Conservation (phyloP, 2,888 invertebrate genomes). For the Oxyteleia sp. region DNA sequence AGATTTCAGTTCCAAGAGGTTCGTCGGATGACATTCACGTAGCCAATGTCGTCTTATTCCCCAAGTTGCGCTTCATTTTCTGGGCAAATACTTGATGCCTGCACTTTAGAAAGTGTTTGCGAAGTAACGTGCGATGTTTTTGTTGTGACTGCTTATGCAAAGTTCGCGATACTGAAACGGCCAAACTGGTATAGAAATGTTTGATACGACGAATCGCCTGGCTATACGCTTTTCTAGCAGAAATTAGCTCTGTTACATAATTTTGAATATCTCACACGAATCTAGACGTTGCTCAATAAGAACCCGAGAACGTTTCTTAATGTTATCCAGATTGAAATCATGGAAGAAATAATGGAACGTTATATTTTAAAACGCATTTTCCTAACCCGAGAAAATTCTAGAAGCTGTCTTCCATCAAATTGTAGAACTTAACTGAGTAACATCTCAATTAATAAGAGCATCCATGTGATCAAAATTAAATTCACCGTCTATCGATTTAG, state of each 20-base stretch:
- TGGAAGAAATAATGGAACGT: background rate
- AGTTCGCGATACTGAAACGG: background rate
- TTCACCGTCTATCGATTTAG: too few species aligned
- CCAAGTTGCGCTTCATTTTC: background rate
- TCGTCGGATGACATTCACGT: background rate
- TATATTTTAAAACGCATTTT: too few species aligned
- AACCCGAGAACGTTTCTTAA: background rate
- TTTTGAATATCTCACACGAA: background rate
- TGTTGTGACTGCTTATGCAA: slow-evolving; percentile 19
- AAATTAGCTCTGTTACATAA: background rate
- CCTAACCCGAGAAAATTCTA: too few species aligned
- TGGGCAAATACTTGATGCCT: background rate
- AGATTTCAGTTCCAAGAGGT: background rate
- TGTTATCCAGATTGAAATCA: background rate
- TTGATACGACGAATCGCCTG: background rate
- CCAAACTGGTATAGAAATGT: too few species aligned
- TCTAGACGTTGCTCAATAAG: background rate
- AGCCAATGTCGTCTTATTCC: too few species aligned
- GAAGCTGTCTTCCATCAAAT: too few species aligned
- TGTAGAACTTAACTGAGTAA: too few species aligned
- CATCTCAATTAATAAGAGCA: too few species aligned
- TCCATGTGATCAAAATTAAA: background rate
- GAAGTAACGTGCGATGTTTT: background rate
- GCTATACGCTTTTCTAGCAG: background rate
- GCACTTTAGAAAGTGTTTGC: slow-evolving; percentile 16